Percentiles rank a stretch among this genome's conserved stretches.
Evolutionary conservation across 1,140 invertebrate genomes (phyloP).

Genomic region (Magallana angulata): DNA sequence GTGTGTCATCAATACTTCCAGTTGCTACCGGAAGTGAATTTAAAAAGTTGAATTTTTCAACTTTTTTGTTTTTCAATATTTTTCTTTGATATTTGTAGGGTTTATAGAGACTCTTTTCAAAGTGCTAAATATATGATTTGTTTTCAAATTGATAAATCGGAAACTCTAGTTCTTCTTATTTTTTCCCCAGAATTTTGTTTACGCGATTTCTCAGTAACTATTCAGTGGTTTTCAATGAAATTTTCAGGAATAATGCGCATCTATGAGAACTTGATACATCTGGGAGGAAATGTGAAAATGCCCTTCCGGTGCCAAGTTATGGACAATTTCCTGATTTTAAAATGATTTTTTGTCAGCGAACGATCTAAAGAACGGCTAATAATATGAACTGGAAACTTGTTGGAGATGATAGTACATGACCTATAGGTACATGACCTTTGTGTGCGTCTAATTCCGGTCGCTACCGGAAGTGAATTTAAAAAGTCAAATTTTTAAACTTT

Average conservation of each 20-base stretch:
- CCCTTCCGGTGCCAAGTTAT: background rate
- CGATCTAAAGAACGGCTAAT: constrained; percentile 15
- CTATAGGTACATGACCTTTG: background rate
- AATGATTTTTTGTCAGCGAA: constrained; percentile 10
- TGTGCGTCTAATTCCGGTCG: constrained; percentile 7
- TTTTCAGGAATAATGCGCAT: no score
- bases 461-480: no score
- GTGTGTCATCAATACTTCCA: no score
- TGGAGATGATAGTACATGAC: constrained; percentile 4
- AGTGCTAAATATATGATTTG: background rate
- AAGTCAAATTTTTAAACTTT: background rate
- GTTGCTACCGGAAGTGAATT: no score
- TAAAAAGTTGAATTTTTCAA: no score
- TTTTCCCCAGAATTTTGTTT: constrained; percentile 7
- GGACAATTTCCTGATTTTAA: constrained; percentile 11
- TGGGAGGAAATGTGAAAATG: constrained; percentile 10
- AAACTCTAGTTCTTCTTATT: constrained; percentile 3
- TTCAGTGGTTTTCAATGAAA: no score
- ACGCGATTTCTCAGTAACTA: background rate
- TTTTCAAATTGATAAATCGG: background rate
- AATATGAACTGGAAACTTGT: constrained; percentile 16
- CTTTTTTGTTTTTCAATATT: background rate
- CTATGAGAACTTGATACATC: background rate
- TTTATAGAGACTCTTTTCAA: constrained; percentile 16
- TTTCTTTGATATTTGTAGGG: constrained; percentile 11